phyloP scores from a whole-genome alignment of 2,797 vertebrate genomes.

The Chrysolophus pictus region DNA sequence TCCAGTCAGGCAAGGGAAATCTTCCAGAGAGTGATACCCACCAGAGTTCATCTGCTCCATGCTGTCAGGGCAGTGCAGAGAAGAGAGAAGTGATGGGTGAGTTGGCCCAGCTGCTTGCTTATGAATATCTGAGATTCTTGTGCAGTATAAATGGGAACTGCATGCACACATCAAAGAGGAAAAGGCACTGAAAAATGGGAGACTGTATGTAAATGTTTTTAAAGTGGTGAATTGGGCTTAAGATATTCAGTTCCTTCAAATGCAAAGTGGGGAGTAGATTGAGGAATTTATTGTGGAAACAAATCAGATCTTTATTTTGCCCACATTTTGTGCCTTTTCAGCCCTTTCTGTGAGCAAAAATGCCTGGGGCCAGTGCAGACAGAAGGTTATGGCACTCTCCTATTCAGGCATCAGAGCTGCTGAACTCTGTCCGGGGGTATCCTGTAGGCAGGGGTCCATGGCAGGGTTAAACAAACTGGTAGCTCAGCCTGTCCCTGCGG shows the following conservation, averaged over 20 bases:
- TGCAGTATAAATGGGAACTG: not conserved
- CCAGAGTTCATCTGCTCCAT: slow-evolving; percentile 48
- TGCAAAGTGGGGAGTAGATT: not conserved
- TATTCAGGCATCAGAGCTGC: not conserved
- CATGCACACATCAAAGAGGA: slow-evolving; percentile 40
- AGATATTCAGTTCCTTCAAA: not conserved
- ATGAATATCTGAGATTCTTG: slow-evolving; percentile 56
- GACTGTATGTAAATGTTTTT: not conserved
- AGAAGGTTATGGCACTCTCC: not conserved
- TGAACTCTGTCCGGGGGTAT: not conserved
- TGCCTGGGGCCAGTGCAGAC: not conserved
- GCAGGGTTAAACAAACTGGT: not conserved
- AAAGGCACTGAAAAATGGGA: slow-evolving; percentile 42
- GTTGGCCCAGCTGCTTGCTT: slow-evolving; percentile 63
- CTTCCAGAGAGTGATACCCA: slow-evolving; percentile 61
- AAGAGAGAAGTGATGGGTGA: slow-evolving; percentile 56
- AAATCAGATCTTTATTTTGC: not conserved
- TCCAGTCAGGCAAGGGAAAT: slow-evolving; percentile 65
- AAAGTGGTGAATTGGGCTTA: not conserved
- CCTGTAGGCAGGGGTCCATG: not conserved
- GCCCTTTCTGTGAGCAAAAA: not conserved
- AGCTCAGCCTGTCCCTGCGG: not conserved
- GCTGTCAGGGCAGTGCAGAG: slow-evolving; percentile 43
- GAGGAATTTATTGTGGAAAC: not conserved
- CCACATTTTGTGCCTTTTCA: not conserved